Conservation (phyloP, 2,797 vertebrate species). For the Halcyon leucocephala region DNA sequence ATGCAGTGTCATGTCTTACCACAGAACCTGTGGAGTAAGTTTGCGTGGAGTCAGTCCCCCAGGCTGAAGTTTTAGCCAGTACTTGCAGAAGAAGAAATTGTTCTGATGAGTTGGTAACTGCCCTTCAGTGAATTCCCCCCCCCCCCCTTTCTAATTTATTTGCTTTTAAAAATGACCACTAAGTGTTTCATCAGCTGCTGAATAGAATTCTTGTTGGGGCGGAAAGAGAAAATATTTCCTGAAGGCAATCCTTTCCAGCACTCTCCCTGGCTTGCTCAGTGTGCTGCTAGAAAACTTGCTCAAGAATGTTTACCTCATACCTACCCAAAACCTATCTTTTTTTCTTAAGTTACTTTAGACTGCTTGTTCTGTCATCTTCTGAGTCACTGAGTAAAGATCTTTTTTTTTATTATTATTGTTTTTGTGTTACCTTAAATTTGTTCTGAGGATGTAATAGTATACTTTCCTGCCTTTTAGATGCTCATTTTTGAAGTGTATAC, state of each 20-base stretch:
- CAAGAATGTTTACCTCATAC: not conserved
- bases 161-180: constrained; percentile 15
- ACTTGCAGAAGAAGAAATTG: not conserved
- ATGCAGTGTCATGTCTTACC: not conserved
- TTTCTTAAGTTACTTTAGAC: not conserved
- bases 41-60: not conserved
- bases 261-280: not conserved
- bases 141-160: not conserved
- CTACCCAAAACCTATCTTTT: not conserved
- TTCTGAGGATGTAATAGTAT: not conserved
- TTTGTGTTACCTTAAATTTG: not conserved
- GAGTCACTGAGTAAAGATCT: not conserved
- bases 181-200: constrained; percentile 44
- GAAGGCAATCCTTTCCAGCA: not conserved
- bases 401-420: not conserved
- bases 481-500: not conserved
- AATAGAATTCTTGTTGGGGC: not conserved
- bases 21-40: not conserved
- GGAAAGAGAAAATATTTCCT: constrained; percentile 39
- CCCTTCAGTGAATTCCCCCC: not conserved
- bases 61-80: not conserved
- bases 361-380: not conserved
- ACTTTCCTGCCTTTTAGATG: not conserved
- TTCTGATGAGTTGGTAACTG: not conserved
- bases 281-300: not conserved